phyloP scores from a whole-genome alignment of 2,113 vertebrate species.

The Oreochromis spilurus region DNA sequence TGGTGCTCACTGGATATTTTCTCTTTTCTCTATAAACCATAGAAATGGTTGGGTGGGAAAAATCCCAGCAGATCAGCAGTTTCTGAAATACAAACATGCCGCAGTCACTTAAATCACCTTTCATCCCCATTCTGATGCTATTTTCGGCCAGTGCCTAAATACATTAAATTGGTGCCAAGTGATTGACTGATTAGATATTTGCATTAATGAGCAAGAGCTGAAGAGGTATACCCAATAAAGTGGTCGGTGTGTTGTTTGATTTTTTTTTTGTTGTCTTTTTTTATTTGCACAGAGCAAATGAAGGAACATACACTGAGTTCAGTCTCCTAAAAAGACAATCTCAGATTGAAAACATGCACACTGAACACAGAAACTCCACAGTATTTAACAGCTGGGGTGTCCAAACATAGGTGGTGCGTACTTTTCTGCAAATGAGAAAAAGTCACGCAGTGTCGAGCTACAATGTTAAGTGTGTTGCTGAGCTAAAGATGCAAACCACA shows the following conservation, averaged over 20 bases:
- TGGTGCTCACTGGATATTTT: not conserved
- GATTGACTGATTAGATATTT: not conserved
- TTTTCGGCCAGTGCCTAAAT: not conserved
- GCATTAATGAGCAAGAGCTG: not conserved
- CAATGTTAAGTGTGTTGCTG: fast-evolving
- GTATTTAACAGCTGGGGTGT: not conserved
- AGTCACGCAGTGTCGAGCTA: fast-evolving
- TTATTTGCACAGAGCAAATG: not conserved
- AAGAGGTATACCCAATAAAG: not conserved
- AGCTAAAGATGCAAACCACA: not conserved
- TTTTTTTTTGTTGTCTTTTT: not conserved
- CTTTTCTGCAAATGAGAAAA: not conserved
- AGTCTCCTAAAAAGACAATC: not conserved
- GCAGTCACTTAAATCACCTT: not conserved
- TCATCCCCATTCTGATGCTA: not conserved
- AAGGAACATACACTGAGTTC: not conserved
- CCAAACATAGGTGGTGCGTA: fast-evolving
- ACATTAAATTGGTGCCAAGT: not conserved
- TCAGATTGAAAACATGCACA: fast-evolving
- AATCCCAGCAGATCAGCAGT: not conserved
- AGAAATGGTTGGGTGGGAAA: not conserved
- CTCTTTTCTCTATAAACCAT: not conserved
- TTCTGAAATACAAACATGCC: not conserved
- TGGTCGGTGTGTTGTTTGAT: fast-evolving
- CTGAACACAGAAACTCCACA: not conserved